Evolutionary conservation across 2,888 invertebrate species (phyloP).

Genomic region (Trypoxylon attenuatum): DNA sequence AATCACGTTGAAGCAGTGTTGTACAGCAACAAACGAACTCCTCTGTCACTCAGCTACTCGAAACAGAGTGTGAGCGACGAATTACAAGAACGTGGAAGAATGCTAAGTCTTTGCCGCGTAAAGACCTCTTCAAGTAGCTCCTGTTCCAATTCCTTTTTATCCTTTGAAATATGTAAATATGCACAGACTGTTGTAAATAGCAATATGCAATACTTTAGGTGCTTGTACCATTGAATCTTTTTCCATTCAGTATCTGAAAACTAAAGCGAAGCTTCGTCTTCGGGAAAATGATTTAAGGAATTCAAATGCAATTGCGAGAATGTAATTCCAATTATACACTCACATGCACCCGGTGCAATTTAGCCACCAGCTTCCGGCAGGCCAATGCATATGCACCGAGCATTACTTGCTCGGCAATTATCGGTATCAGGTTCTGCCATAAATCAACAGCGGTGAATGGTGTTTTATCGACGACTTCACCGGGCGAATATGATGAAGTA

Average conservation of each 20-base stretch:
- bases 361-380: background rate
- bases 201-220: no score
- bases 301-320: background rate
- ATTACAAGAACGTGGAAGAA: no score
- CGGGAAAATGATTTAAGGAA: background rate
- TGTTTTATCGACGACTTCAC: background rate
- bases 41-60: background rate
- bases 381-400: background rate
- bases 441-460: background rate
- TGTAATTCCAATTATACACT: background rate
- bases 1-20: conserved; percentile 2
- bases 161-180: no score
- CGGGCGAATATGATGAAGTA: no score
- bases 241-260: no score
- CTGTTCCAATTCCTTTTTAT: no score
- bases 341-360: background rate
- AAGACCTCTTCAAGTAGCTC: no score
- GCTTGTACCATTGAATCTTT: no score
- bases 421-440: background rate
- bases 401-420: background rate
- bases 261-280: no score
- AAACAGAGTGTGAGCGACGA: no score
- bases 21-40: background rate
- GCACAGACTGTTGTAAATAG: no score
- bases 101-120: no score